A percentile compares a stretch with the other conserved stretches of the same genome.
Conservation (phyloP, 2,113 vertebrate genomes). For the Pogona vitticeps region DNA sequence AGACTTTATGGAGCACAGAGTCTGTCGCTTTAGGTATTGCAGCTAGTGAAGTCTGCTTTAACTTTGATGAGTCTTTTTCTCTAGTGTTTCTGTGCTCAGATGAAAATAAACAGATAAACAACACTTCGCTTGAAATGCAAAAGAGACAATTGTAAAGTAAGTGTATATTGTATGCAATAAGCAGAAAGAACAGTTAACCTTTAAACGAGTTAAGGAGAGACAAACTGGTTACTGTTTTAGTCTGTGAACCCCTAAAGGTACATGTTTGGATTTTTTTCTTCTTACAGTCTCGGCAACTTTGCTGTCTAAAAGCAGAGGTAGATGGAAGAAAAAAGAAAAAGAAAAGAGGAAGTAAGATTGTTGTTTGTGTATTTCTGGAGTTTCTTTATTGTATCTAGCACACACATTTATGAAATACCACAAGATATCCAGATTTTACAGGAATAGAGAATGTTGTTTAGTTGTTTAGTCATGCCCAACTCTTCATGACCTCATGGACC, state of each 20-base stretch:
- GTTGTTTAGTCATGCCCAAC: too few species aligned
- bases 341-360: conserved; percentile 52
- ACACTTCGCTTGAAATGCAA: background rate
- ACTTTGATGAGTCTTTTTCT: background rate
- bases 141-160: background rate
- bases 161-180: background rate
- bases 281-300: conserved; percentile 71
- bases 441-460: background rate
- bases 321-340: conserved; percentile 36
- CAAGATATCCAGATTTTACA: background rate
- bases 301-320: conserved; percentile 60
- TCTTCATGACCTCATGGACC: too few species aligned
- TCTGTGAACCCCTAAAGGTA: background rate
- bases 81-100: background rate
- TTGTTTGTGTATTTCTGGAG: background rate
- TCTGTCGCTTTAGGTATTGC: background rate
- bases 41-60: background rate
- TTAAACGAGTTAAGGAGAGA: conserved; percentile 2
- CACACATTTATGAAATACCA: background rate
- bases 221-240: background rate
- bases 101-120: background rate
- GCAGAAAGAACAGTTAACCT: background rate
- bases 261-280: conserved; percentile 25
- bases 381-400: background rate
- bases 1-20: background rate